Percentiles rank a stretch among this genome's conserved stretches.
phyloP scores from a whole-genome alignment of 2,113 vertebrate genomes.

The Sapayoa aenigma region DNA sequence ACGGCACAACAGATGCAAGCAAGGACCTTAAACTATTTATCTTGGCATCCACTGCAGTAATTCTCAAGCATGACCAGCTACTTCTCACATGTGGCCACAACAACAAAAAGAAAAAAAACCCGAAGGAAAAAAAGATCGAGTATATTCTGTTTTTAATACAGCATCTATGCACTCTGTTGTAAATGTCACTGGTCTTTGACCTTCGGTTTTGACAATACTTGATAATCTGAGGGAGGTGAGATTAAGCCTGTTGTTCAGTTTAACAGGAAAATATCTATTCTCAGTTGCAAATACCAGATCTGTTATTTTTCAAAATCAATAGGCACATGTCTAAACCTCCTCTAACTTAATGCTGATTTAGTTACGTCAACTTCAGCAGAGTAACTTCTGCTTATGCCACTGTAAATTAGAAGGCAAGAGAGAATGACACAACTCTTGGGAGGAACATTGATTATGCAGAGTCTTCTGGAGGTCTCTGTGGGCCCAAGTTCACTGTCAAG shows the following conservation, averaged over 20 bases:
- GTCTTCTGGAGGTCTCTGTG: neutral
- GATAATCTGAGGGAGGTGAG: neutral
- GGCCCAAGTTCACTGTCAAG: constrained; percentile 3
- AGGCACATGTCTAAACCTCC: neutral
- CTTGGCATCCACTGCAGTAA: neutral
- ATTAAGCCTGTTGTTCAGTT: neutral
- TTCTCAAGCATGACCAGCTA: neutral
- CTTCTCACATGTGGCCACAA: neutral
- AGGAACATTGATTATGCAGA: neutral
- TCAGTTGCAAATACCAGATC: neutral
- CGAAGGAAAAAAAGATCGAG: neutral
- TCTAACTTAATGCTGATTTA: neutral
- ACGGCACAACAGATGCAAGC: neutral
- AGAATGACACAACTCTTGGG: neutral
- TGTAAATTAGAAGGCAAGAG: neutral
- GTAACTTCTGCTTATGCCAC: neutral
- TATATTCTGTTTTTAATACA: neutral
- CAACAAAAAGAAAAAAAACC: too few relatives aligned
- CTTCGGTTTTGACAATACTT: neutral
- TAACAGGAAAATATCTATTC: neutral
- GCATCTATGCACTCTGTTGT: neutral
- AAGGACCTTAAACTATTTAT: neutral
- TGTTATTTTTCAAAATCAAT: neutral
- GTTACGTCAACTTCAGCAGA: neutral
- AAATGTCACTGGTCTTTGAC: neutral